Base-by-base conservation (phyloP, 1,140 invertebrate species). In the Hestina assimilis region DNA sequence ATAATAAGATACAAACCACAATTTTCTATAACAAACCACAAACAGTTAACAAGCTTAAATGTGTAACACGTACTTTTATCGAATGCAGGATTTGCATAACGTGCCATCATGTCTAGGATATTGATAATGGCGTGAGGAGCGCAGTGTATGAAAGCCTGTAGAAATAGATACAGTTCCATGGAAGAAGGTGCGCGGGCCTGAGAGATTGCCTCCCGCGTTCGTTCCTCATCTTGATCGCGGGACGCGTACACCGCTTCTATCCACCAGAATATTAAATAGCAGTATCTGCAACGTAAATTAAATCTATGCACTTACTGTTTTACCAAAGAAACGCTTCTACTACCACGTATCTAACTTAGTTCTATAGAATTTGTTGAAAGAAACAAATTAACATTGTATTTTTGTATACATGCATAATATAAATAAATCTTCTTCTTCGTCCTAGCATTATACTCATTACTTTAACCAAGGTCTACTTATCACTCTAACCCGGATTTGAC, bases 101-200 rank as follows among this genome's bases (percentile, higher is more conserved):
- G 53, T 4, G 53, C 51, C 79, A 87, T 79, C 54, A 87, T 57
- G 48, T 84, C 72, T 29, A 85, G 50, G 38, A 83, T 73, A 35
- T 88, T 88, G 11, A 94, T 87, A 17, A 94, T 79, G 6, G 93
- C 92, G 75, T 94, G 92, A 0, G 93, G 93, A 5, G 92, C 92
- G 3, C 92, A 91, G 75, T 95, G 93, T 17, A 93, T 89, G 83
- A 93, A 95, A n/a, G 93, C 91, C 77, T 95, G 93, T 11, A 94
- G 83, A 54, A 94, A 92, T 51, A 93, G 90, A 71, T 94, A 94
- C 3, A 95, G 79, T 75, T 94, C 93, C 52, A 93, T 90, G 17
- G 91, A 90, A 26, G 92, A 91, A 8, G 93, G 91, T 31, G 90
- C 79, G 1, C 89, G 85, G 3, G 92, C 90, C 57, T 84, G 72